Evolutionary conservation across 2,888 invertebrate genomes (phyloP), one percentile per base, ranked within the genome.

Genomic region (Aphidius colemani): DNA sequence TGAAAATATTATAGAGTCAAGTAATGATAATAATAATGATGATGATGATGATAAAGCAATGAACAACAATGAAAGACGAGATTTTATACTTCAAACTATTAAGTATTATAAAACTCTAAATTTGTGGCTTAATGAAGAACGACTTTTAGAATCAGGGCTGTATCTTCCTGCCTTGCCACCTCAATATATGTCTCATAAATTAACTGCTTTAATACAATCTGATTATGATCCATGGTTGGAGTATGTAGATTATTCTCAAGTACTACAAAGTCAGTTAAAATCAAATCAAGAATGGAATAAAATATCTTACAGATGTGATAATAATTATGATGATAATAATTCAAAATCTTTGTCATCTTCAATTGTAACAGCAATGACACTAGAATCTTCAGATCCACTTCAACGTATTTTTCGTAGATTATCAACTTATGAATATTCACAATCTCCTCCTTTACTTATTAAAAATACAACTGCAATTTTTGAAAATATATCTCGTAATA

Each of bases 41-140:
- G 80, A 80, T 13, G 75, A 76, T 0, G 82, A 82, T 58, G 72
- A 79, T 64, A 78, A 76, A 1, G 75, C 77, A 63, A 77, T 77
- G 3, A 81, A 80, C 11, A 75, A 76, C 0, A 81, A 82, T 58
- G 80, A 82, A 44, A 74, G 79, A 67, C 71, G 81, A 66, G 71
- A 78, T 18, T 82, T 82, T 70, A 81, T 81, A 59, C 71, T 80
- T 30, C 76, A 77, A 49, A 70, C 74, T 61, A 81, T 81, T 56
- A 82, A 78, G 79, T 79, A 72, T 60, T 88, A 88, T 76, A 85
- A 85, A 73, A 88, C 90, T 1, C 88, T 88, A 73, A 84, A 84
- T 1, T 81, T 92, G 13, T 94, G 94, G 94, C 80, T 94, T 63
- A 92, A 93, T 76, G 94, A 94, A 74, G 89, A 90, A 0, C 84